Conservation (phyloP, 1,140 invertebrate genomes). For the Fopius arisanus region DNA sequence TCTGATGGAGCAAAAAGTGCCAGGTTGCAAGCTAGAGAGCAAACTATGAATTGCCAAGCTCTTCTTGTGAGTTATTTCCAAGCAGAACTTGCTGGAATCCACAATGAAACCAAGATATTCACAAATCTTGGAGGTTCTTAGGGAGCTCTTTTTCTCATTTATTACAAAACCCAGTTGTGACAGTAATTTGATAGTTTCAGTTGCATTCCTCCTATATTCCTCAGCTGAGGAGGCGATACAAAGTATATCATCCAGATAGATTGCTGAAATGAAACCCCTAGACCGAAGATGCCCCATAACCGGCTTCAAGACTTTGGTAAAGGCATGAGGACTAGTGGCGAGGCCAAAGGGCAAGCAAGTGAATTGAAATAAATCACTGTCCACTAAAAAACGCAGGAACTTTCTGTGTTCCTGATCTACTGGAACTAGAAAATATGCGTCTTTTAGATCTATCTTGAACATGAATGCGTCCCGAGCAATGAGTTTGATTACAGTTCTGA, state of each 20-base stretch:
- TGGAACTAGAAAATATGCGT: conserved; percentile 4
- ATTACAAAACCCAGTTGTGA: background rate
- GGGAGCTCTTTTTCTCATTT: background rate
- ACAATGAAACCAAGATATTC: too few species aligned
- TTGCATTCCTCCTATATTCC: background rate
- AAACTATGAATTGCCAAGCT: too few species aligned
- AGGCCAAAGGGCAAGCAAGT: conserved; percentile 1
- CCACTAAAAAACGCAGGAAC: background rate
- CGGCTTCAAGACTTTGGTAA: background rate
- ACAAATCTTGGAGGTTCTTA: too few species aligned
- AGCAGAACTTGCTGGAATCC: too few species aligned
- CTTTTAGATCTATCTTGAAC: background rate
- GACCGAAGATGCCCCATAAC: background rate
- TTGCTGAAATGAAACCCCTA: background rate
- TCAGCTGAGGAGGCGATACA: background rate
- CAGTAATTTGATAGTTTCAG: background rate
- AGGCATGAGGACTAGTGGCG: background rate
- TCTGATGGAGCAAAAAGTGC: too few species aligned
- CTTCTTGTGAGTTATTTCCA: too few species aligned
- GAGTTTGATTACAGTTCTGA: background rate
- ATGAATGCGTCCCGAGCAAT: background rate
- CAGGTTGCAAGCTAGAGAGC: too few species aligned
- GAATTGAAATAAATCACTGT: background rate
- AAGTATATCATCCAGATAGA: background rate
- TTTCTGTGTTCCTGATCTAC: background rate